Evolutionary conservation across 1,140 invertebrate species (phyloP), one percentile per base, ranked within the genome.

Genomic region (Anagrus nilaparvatae): DNA sequence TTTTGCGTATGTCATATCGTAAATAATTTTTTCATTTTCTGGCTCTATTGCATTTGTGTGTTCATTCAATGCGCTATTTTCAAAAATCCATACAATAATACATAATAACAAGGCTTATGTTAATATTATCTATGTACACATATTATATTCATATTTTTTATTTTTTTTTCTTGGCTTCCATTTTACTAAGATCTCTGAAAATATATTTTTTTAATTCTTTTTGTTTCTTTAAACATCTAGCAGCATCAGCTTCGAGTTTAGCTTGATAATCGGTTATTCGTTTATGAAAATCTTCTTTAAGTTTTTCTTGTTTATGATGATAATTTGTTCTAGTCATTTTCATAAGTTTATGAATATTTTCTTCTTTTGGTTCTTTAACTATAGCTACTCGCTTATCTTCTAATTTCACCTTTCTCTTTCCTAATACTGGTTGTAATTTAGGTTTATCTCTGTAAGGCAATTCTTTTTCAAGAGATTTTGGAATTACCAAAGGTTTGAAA

Each of bases 401-500:
- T 31, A 52, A 67, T 51, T 60, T 76, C 59, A 45, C 55, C 46
- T 65, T 70, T 3, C 55, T 61, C 17, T 54, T 61, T 41, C 67
- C 61, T 46, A 53, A 62, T 19, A 49, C 59, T 29, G 56, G 49
- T 4, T 48, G 54, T 23, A 72, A 30, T 58, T 97, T 97, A 0
- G 91, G 91, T 58, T 95, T 96, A 54, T 90, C 80, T 51, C 80
- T 84, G 57, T 95, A 98, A 0, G 95, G 95, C 13, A 98, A 62
- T 2, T 82, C 78, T 48, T 82, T 82, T 63, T 97, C 90, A 24
- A 99, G 61, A n/a, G 77, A 77, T 51, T 78, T 82, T 1, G 94
- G 92, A 50, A 98, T 82, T 6, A 78, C 66, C 12, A 99, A 63
- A 2, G 89, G 87, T 46, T 81, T 84, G 54, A 89, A 87, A 2